phyloP scores from a whole-genome alignment of 2,113 vertebrate species.

The Daboia siamensis region DNA sequence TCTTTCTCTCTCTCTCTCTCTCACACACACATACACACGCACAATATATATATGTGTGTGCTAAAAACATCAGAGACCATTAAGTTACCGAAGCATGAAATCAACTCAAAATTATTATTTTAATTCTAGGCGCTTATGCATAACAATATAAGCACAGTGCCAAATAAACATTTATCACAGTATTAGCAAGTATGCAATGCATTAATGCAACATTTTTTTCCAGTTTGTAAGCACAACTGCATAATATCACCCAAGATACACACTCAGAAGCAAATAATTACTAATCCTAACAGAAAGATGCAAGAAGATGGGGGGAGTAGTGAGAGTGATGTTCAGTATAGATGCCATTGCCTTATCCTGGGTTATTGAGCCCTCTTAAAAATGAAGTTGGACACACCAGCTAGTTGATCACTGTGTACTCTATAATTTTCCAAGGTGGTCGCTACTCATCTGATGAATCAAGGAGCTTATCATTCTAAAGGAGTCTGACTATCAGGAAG shows the following conservation, averaged over 20 bases:
- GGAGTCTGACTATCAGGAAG: not conserved
- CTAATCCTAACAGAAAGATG: not conserved
- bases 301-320: not conserved
- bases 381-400: constrained; percentile 4
- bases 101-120: constrained; percentile 73
- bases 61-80: constrained; percentile 62
- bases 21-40: not conserved
- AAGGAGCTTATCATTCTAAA: not conserved
- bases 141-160: constrained; percentile 57
- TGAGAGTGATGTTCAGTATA: not conserved
- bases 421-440: not conserved
- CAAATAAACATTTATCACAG: constrained; percentile 68
- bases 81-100: constrained; percentile 73
- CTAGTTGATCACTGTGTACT: not conserved
- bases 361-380: not conserved
- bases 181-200: constrained; percentile 48
- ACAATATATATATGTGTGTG: constrained; percentile 55
- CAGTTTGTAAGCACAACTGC: constrained; percentile 39
- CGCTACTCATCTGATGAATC: not conserved
- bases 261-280: constrained; percentile 19
- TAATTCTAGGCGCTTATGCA: constrained; percentile 69
- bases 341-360: not conserved
- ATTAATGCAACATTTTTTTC: constrained; percentile 47
- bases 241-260: constrained; percentile 11
- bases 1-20: not conserved